A percentile compares a stretch with the other conserved stretches of the same genome.
Evolutionary conservation across 1,140 invertebrate genomes (phyloP).

Genomic region (Thalassaphorura encarpata): DNA sequence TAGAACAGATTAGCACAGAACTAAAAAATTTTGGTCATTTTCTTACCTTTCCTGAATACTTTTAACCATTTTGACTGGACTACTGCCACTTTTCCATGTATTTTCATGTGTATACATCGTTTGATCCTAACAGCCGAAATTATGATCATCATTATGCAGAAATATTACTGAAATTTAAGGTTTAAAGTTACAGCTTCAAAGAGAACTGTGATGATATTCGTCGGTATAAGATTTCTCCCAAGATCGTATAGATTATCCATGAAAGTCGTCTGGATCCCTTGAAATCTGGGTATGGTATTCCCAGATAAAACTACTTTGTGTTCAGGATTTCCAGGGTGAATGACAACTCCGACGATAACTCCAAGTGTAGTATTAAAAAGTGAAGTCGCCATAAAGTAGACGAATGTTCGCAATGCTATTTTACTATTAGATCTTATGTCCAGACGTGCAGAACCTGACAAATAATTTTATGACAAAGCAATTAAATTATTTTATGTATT

Average conservation of each 20-base stretch:
- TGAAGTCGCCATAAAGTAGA: slow-evolving; percentile 70
- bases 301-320: slow-evolving; percentile 34
- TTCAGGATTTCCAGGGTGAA: slow-evolving; percentile 58
- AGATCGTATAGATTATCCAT: slow-evolving; percentile 74
- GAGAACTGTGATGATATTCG: slow-evolving; percentile 77
- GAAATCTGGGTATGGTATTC: not conserved
- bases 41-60: not conserved
- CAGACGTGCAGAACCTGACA: slow-evolving; percentile 63
- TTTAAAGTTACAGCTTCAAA: slow-evolving; percentile 66
- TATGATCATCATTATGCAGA: too few relatives aligned
- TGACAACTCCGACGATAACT: slow-evolving; percentile 56
- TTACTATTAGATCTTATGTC: slow-evolving; percentile 74
- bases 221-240: slow-evolving; percentile 75
- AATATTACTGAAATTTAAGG: too few relatives aligned
- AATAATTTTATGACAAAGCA: too few relatives aligned
- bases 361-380: slow-evolving; percentile 67
- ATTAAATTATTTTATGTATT: too few relatives aligned
- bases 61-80: not conserved
- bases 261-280: slow-evolving; percentile 49
- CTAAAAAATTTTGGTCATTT: not conserved
- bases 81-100: too few relatives aligned
- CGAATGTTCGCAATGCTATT: slow-evolving; percentile 64
- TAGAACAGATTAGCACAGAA: not conserved
- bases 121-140: too few relatives aligned
- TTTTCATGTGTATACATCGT: too few relatives aligned